phyloP scores from a whole-genome alignment of 2,888 invertebrate species.

The Pediacus dermestoides region DNA sequence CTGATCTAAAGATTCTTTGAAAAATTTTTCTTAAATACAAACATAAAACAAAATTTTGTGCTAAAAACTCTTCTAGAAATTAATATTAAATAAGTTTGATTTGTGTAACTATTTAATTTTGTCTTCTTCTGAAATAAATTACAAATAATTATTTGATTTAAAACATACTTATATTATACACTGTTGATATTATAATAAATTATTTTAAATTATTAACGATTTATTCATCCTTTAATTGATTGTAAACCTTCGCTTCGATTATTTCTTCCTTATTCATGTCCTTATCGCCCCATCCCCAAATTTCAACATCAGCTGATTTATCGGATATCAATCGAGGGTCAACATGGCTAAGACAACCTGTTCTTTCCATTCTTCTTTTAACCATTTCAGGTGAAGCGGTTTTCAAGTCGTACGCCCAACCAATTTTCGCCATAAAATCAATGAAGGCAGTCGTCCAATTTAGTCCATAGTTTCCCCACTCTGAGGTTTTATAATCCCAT shows the following conservation, averaged over 20 bases:
- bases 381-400: constrained; percentile 68
- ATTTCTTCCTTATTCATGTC: constrained; percentile 69
- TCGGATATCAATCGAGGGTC: no score
- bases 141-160: no score
- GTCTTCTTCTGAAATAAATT: no score
- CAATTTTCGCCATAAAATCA: constrained; percentile 51
- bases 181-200: no score
- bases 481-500: constrained; percentile 89
- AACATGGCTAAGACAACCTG: constrained; percentile 1
- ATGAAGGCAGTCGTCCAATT: constrained; percentile 42
- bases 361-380: constrained; percentile 56
- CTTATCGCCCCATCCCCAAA: constrained; percentile 84
- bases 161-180: no score
- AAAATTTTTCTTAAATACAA: no score
- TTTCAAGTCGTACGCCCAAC: constrained; percentile 82
- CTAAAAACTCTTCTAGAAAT: no score
- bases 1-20: no score
- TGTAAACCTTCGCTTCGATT: constrained; percentile 32
- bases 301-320: constrained; percentile 14
- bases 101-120: no score
- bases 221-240: constrained; percentile 28
- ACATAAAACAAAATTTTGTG: no score
- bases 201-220: no score
- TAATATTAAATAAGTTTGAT: no score
- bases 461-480: constrained; percentile 58